Conservation (phyloP, 2,888 invertebrate species). For the Campoletis raptor region DNA sequence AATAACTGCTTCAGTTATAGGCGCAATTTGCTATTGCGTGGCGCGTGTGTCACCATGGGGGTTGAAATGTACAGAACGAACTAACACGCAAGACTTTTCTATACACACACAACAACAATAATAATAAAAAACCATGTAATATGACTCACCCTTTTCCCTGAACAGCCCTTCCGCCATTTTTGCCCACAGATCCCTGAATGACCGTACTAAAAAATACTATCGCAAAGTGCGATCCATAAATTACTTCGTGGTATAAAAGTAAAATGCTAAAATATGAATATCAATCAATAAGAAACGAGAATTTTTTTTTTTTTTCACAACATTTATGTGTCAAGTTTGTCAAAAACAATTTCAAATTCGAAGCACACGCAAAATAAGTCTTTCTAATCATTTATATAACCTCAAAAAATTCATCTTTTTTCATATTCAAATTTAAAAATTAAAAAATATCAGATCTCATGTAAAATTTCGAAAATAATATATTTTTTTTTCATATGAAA, state of each 20-base stretch:
- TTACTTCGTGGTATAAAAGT: slow-evolving; percentile 12
- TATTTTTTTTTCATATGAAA: too few relatives aligned
- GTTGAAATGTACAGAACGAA: slow-evolving; percentile 70
- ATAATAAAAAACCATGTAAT: slow-evolving; percentile 38
- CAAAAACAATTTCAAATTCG: background rate
- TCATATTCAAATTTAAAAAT: background rate
- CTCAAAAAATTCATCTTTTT: background rate
- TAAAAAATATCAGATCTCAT: background rate
- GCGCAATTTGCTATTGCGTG: slow-evolving; percentile 66
- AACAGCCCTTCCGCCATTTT: slow-evolving; percentile 54
- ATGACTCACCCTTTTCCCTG: slow-evolving; percentile 74
- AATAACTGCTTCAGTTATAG: slow-evolving; percentile 54
- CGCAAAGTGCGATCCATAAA: slow-evolving; percentile 27
- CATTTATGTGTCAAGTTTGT: background rate
- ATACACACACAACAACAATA: background rate
- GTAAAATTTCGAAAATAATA: background rate
- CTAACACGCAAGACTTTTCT: slow-evolving; percentile 73
- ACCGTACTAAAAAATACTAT: slow-evolving; percentile 26
- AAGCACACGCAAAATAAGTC: background rate
- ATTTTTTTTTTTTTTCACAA: background rate
- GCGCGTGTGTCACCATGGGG: slow-evolving; percentile 72
- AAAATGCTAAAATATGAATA: slow-evolving; percentile 4
- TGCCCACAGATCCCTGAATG: slow-evolving; percentile 23
- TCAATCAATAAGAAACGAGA: background rate
- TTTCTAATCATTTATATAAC: background rate